Conservation (phyloP, 2,888 invertebrate species). For the Synanthedon formicaeformis region DNA sequence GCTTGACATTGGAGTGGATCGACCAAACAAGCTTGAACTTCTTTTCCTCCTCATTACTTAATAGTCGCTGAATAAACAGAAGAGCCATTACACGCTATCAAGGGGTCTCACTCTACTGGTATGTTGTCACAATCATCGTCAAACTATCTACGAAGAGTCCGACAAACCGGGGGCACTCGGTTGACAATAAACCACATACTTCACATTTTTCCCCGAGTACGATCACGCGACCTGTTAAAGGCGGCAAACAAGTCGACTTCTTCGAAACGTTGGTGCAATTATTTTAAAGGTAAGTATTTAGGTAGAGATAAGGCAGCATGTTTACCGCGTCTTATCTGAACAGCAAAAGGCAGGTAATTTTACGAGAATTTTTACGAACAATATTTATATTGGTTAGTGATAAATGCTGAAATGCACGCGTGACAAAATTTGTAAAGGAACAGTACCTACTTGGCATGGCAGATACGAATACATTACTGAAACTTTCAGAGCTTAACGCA, state of each 20-base stretch:
- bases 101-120: slow-evolving; percentile 15
- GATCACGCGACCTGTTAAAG: slow-evolving; percentile 31
- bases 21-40: slow-evolving; percentile 28
- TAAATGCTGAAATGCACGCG: too few relatives aligned
- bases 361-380: too few relatives aligned
- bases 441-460: too few relatives aligned
- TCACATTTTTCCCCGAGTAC: slow-evolving; percentile 33
- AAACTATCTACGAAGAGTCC: slow-evolving; percentile 1
- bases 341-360: too few relatives aligned
- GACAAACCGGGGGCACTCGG: slow-evolving; percentile 14
- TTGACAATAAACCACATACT: slow-evolving; percentile 26
- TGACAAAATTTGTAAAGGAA: too few relatives aligned
- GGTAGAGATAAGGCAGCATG: slow-evolving; percentile 15
- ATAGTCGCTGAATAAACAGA: slow-evolving; percentile 6
- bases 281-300: background rate
- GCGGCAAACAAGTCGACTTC: background rate
- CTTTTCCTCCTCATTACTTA: slow-evolving; percentile 11
- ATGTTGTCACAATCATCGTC: slow-evolving; percentile 4
- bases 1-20: slow-evolving; percentile 29
- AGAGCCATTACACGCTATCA: slow-evolving; percentile 11
- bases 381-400: too few relatives aligned
- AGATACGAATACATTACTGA: too few relatives aligned
- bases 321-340: slow-evolving; percentile 14
- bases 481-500: too few relatives aligned
- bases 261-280: background rate